phyloP scores from a whole-genome alignment of 2,113 vertebrate genomes.

The Prunella fulvescens region DNA sequence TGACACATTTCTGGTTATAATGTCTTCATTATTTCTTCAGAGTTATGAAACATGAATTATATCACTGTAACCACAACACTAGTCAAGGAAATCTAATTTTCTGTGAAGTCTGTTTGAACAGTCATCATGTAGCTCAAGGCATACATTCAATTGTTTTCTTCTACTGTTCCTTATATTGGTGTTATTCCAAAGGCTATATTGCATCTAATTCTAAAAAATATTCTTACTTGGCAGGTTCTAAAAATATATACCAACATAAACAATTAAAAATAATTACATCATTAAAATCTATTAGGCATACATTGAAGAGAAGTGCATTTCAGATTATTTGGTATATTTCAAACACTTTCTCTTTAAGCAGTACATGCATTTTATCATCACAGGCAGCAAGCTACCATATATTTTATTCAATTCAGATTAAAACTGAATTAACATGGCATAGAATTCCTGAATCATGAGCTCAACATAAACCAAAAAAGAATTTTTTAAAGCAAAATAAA shows the following conservation, averaged over 20 bases:
- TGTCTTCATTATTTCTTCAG: slow-evolving; percentile 61
- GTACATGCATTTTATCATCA: background rate
- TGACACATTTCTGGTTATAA: slow-evolving; percentile 57
- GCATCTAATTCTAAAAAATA: background rate
- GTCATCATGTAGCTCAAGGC: slow-evolving; percentile 20
- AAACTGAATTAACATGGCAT: background rate
- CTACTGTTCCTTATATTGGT: background rate
- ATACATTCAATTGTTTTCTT: slow-evolving; percentile 9
- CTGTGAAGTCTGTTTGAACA: slow-evolving; percentile 28
- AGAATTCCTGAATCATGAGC: background rate
- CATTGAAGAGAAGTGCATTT: background rate
- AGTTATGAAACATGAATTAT: slow-evolving; percentile 61
- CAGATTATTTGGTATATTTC: background rate
- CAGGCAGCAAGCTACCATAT: background rate
- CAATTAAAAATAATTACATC: background rate
- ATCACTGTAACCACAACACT: slow-evolving; percentile 41
- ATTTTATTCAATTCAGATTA: slow-evolving; percentile 17
- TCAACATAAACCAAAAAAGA: background rate
- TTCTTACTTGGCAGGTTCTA: background rate
- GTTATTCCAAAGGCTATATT: background rate
- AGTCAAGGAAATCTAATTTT: slow-evolving; percentile 50
- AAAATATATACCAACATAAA: background rate
- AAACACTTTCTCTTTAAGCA: background rate
- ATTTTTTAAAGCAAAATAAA: background rate
- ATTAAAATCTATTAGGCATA: background rate